Conservation (phyloP, 2,888 invertebrate species). For the Thysanoteuthis rhombus region DNA sequence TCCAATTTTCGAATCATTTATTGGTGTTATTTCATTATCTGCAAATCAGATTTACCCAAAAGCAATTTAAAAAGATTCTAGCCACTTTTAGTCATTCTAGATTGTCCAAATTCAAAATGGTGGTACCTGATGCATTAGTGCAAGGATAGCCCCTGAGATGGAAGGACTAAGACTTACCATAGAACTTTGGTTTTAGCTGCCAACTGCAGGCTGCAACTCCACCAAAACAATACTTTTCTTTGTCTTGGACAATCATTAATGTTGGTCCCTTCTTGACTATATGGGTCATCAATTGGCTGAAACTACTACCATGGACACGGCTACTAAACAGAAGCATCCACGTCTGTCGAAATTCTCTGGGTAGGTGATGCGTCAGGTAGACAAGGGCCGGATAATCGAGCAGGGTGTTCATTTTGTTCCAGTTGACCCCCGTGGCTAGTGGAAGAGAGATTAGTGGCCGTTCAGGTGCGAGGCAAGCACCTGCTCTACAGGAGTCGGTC, state of each 20-base stretch:
- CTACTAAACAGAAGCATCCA: constrained; percentile 84
- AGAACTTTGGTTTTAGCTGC: constrained; percentile 81
- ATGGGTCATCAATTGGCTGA: constrained; percentile 69
- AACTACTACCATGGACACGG: constrained; percentile 83
- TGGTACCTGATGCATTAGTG: too few relatives aligned
- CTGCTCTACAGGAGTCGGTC: neutral
- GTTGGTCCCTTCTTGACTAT: constrained; percentile 71
- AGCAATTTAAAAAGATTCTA: too few relatives aligned
- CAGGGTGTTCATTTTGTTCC: constrained; percentile 51
- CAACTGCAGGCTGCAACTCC: constrained; percentile 86
- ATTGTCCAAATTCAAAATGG: too few relatives aligned
- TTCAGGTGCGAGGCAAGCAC: neutral
- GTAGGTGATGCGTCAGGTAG: constrained; percentile 79
- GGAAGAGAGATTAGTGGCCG: constrained; percentile 29
- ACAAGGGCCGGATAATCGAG: constrained; percentile 57
- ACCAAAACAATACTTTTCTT: constrained; percentile 85
- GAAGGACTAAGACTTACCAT: constrained; percentile 73
- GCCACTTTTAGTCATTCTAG: too few relatives aligned
- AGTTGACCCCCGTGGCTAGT: constrained; percentile 40
- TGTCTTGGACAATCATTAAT: constrained; percentile 80
- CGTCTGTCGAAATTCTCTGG: constrained; percentile 78
- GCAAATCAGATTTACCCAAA: too few relatives aligned
- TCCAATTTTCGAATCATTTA: too few relatives aligned
- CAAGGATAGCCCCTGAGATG: too few relatives aligned
- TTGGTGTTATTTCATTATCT: too few relatives aligned